These are phyloP conservation scores for Prochilodus magdalenae DNA, from an alignment of 2,113 vertebrate genomes.

Conservation along the genomic window DNA sequence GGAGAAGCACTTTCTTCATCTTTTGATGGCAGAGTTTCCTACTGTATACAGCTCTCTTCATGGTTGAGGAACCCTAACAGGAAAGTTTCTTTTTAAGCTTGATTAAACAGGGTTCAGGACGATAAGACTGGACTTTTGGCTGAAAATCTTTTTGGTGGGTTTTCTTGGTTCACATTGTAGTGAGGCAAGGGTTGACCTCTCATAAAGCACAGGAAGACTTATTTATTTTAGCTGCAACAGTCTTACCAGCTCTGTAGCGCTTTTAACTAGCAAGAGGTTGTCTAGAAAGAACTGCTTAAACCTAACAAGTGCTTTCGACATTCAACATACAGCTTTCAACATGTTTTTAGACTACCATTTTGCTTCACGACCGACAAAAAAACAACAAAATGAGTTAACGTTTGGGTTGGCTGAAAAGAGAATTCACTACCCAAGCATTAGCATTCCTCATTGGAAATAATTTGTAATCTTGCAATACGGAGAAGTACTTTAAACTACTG, in stretches of 20 bases:
- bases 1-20: neutral
- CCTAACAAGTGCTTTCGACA: neutral
- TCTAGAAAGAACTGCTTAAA: neutral
- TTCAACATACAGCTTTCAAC: neutral
- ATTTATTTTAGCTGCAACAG: neutral
- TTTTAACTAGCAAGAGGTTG: neutral
- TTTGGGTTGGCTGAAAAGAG: neutral
- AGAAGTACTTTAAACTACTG: constrained; percentile 35
- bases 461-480: constrained; percentile 10
- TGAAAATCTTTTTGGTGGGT: constrained; percentile 8
- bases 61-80: neutral
- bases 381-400: neutral
- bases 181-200: neutral
- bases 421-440: neutral
- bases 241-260: neutral
- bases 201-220: neutral
- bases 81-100: constrained; percentile 1
- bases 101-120: constrained; percentile 6
- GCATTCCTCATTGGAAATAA: neutral
- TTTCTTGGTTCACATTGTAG: neutral
- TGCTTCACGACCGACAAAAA: neutral
- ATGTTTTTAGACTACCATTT: neutral
- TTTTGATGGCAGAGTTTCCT: neutral
- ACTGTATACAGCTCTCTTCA: neutral
- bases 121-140: neutral